Conservation (phyloP, 2,113 vertebrate species). For the Neolamprologus devosi region DNA sequence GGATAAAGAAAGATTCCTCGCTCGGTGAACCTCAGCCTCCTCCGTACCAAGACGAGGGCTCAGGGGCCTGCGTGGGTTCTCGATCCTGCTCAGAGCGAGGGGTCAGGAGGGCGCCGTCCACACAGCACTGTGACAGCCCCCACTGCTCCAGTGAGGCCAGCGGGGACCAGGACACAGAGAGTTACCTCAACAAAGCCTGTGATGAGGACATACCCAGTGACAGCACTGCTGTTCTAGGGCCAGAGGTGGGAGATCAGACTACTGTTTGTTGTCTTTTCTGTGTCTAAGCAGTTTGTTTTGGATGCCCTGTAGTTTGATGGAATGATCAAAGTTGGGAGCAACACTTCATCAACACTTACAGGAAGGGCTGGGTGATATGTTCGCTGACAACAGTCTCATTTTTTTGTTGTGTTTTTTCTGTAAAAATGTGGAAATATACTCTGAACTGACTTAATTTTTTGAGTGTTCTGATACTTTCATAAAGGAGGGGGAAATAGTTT, state of each 20-base stretch:
- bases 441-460: background rate
- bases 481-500: background rate
- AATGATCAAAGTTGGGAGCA: background rate
- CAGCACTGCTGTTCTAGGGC: constrained; percentile 89
- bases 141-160: constrained; percentile 83
- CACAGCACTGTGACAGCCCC: constrained; percentile 40
- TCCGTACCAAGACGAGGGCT: constrained; percentile 82
- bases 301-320: background rate
- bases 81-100: constrained; percentile 75
- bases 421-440: background rate
- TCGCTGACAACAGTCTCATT: background rate
- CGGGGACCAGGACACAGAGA: constrained; percentile 81
- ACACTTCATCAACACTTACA: background rate
- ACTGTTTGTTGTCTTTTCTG: background rate
- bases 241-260: constrained; percentile 75
- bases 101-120: constrained; percentile 74
- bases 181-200: constrained; percentile 85
- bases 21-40: constrained; percentile 85
- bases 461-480: background rate
- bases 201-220: constrained; percentile 95
- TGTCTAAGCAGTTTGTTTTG: background rate
- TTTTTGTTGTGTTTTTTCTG: background rate
- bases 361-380: background rate
- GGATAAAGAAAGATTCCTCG: constrained; percentile 80
- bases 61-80: constrained; percentile 67